Evolutionary conservation across 2,888 invertebrate genomes (phyloP), one percentile per base, ranked within the genome.

Genomic region (Girardia tigrina): DNA sequence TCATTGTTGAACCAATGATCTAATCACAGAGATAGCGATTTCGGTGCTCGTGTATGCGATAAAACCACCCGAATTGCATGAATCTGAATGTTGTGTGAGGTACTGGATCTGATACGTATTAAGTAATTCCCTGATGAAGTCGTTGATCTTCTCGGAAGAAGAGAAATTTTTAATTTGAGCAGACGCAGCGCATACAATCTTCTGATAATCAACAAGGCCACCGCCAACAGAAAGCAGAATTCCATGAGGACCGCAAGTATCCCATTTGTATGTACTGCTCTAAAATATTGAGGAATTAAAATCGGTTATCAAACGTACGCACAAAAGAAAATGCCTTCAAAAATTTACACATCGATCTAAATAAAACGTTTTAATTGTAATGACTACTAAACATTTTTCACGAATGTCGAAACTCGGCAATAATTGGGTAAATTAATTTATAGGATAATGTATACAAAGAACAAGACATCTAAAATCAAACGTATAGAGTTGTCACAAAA

Each of bases 231-330:
- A 88, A 78, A 86, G 86, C 0, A 94, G 84, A 75, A 94, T 88
- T 0, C 91, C 90, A 81, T 94, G 93, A 0, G 92, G 91, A 0
- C 89, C 92, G 84, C 94, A 94, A 0, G 91, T 90, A 81, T 94
- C 94, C 94, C 94, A 94, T 77, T 89, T 88, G 81, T 88, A 94
- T 14, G 92, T 92, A 0, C 91, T 89, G 27, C 88, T 88, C 82
- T 89, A 90, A 91, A 87, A 36, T 12, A 82, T 93, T 36, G 8
- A 8, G 12, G 12, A 8, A 12, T 36, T 36, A 36, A 12, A 12
- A 12, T 36, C 8, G n/a, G n/a, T n/a, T n/a, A 36, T 36, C 16
- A 12, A n/a, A 36, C 36, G 16, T 36, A 12, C 12, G 36, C 36
- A 36, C 36, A 36, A 36, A 36, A 36, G n/a, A n/a, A n/a, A n/a